phyloP scores from a whole-genome alignment of 2,888 invertebrate species.

The Agrotis clavis region DNA sequence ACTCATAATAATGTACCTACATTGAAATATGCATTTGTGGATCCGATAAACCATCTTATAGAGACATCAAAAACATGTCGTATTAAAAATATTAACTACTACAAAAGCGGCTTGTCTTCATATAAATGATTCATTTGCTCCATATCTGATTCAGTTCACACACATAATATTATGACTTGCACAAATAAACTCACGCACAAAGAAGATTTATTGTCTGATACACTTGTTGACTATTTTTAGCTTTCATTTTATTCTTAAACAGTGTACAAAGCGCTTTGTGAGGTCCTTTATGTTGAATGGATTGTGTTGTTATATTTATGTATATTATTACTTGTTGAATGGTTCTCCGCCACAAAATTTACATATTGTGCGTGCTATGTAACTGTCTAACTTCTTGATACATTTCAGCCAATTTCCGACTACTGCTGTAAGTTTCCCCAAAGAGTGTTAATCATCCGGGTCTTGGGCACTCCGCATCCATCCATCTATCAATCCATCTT shows the following conservation, averaged over 20 bases:
- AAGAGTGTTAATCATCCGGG: too few relatives aligned
- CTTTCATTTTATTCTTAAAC: constrained; percentile 25
- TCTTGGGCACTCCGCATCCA: too few relatives aligned
- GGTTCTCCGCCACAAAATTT: not conserved
- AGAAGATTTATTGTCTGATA: constrained; percentile 22
- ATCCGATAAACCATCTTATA: not conserved
- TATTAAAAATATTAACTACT: constrained; percentile 15
- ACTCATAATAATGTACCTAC: too few relatives aligned
- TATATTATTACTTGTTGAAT: not conserved
- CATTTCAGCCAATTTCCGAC: too few relatives aligned
- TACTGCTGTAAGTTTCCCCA: too few relatives aligned
- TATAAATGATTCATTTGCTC: constrained; percentile 30
- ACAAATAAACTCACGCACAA: constrained; percentile 29
- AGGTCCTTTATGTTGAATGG: constrained; percentile 14
- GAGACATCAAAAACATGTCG: not conserved
- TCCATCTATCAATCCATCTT: too few relatives aligned
- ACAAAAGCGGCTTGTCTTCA: constrained; percentile 4
- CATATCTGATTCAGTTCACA: constrained; percentile 19
- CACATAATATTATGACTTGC: constrained; percentile 39
- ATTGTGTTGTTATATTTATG: constrained; percentile 7
- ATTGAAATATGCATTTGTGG: not conserved
- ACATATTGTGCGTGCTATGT: not conserved
- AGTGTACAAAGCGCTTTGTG: constrained; percentile 47
- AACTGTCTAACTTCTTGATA: not conserved
- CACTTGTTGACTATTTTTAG: constrained; percentile 36